These are phyloP conservation scores for Cebidichthys violaceus DNA, from an alignment of 2,113 vertebrate species.

Conservation along the genomic window DNA sequence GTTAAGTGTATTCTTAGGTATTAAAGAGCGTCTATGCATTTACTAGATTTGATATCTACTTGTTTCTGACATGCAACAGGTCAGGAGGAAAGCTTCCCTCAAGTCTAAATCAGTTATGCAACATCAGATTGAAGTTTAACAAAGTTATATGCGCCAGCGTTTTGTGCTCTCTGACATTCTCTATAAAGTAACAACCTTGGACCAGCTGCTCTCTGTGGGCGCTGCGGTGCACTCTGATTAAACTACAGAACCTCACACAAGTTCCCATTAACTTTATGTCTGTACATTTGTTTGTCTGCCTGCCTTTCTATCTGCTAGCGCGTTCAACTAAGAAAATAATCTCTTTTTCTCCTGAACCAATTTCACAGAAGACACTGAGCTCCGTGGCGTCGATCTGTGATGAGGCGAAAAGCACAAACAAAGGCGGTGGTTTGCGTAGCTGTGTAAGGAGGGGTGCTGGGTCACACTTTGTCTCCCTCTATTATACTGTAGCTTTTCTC, in stretches of 20 bases:
- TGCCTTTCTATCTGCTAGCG: conserved; percentile 7
- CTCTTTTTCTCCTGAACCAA: conserved; percentile 46
- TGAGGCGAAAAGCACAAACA: conserved; percentile 57
- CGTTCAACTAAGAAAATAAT: conserved; percentile 23
- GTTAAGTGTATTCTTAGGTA: background rate
- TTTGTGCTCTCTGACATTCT: conserved; percentile 24
- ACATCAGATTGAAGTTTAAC: background rate
- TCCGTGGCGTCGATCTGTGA: conserved; percentile 54
- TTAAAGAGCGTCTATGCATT: background rate
- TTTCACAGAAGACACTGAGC: conserved; percentile 56
- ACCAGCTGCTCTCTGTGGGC: conserved; percentile 4
- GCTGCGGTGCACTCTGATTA: conserved; percentile 7
- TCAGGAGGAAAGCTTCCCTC: too few species aligned
- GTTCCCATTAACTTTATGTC: conserved; percentile 18
- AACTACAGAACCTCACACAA: background rate
- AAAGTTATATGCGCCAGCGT: conserved; percentile 3
- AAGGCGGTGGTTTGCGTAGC: conserved; percentile 61
- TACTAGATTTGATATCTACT: background rate
- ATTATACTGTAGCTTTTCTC: conserved; percentile 24
- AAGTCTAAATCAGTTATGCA: background rate
- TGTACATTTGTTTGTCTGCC: conserved; percentile 24
- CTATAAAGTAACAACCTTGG: conserved; percentile 15
- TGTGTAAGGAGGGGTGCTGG: conserved; percentile 51
- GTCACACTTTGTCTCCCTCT: conserved; percentile 50
- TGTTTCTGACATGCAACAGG: background rate